Base-by-base conservation (phyloP, 2,113 vertebrate species). In the Dromaius novaehollandiae region DNA sequence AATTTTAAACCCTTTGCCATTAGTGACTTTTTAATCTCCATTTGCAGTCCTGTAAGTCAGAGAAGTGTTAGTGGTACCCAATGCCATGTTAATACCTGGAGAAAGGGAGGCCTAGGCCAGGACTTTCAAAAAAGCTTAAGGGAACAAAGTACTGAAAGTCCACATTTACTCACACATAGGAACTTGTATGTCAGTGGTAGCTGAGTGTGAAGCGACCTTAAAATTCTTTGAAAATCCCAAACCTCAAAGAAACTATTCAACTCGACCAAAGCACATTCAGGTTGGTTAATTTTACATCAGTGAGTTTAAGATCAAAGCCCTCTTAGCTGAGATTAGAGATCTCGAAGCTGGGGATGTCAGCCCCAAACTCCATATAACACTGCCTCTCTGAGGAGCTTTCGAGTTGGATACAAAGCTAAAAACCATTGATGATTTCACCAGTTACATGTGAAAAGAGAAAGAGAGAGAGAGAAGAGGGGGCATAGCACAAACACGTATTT, bases 221-320 rank as follows among this genome's bases (percentile, higher is more conserved):
- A 80, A 74, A 80, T 28, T 50, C 34, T 90, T 83, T 88, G 36
- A 92, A 96, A 93, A 83, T 60, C 21, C 32, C 12, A 20, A 3
- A 86, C 19, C 48, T 88, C 36, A 90, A 63, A 94, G 56, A 94
- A 71, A 88, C 24, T 77, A 26, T 55, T 81, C 69, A 74, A 7
- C 7, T 91, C 34, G 53, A 77, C 20, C 26, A 76, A 86, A 95
- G 63, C 24, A 80, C 68, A 46, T 61, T 75, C 58, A 83, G 13
- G 30, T 74, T 89, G 9, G 75, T 82, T 88, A 93, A 94, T 92
- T 89, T 96, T 82, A 82, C 82, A 85, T 86, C 75, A 94, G 64
- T 74, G 32, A 38, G 12, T 48, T 73, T 76, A 36, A 82, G 51
- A 93, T 80, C 84, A 94, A 94, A 89, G 84, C 32, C 42, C 70